Percentiles rank a stretch among this genome's conserved stretches.
Evolutionary conservation across 2,113 vertebrate genomes (phyloP).

Genomic region (Hassar affinis): DNA sequence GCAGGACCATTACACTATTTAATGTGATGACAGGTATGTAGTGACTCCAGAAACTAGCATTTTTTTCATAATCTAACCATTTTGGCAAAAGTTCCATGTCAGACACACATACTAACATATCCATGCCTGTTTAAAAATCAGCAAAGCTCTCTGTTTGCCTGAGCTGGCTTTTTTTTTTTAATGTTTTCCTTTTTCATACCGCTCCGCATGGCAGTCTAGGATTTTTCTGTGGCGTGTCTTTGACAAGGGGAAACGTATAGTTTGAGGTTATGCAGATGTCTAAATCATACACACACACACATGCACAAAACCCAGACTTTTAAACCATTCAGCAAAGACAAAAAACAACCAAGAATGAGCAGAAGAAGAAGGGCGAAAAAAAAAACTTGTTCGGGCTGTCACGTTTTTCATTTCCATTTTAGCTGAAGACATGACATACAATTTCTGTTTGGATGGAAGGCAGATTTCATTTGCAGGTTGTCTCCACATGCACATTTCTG

Average conservation of each 20-base stretch:
- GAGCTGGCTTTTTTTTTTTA: background rate
- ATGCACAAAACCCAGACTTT: slow-evolving; percentile 43
- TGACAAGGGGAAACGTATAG: slow-evolving; percentile 33
- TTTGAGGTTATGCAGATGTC: slow-evolving; percentile 52
- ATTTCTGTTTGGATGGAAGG: slow-evolving; percentile 5
- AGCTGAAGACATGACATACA: slow-evolving; percentile 16
- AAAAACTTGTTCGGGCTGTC: slow-evolving; percentile 51
- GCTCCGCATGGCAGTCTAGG: background rate
- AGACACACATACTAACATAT: slow-evolving; percentile 24
- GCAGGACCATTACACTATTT: slow-evolving; percentile 58
- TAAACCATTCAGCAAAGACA: slow-evolving; percentile 38
- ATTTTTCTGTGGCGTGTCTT: slow-evolving; percentile 23
- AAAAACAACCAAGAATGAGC: background rate
- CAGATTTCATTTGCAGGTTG: slow-evolving; percentile 29
- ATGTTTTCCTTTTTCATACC: background rate
- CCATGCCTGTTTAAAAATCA: slow-evolving; percentile 7
- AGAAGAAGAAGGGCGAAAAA: background rate
- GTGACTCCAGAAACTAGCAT: slow-evolving; percentile 25
- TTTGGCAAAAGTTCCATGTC: slow-evolving; percentile 13
- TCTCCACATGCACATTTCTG: slow-evolving; percentile 32
- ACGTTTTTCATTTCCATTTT: slow-evolving; percentile 11
- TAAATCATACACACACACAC: slow-evolving; percentile 38
- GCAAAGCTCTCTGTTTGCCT: slow-evolving; percentile 6
- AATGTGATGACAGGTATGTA: slow-evolving; percentile 52
- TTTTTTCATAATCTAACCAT: slow-evolving; percentile 9